phyloP scores from a whole-genome alignment of 2,113 vertebrate genomes.

The Thermophis baileyi region DNA sequence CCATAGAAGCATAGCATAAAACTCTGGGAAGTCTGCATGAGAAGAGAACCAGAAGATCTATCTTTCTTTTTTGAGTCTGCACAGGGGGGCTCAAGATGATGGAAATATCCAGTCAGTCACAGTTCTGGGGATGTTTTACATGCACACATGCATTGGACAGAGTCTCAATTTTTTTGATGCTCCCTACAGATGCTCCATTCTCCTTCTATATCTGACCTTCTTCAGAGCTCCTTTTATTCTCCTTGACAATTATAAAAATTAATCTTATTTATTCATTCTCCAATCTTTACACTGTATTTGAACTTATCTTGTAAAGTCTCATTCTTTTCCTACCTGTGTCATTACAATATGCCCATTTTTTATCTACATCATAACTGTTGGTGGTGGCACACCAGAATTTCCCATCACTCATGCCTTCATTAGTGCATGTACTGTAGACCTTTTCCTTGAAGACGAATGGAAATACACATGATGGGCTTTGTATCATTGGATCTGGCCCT shows the following conservation, averaged over 20 bases:
- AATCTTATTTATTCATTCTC: background rate
- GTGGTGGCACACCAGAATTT: constrained; percentile 80
- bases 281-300: background rate
- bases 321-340: constrained; percentile 7
- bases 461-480: constrained; percentile 75
- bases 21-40: background rate
- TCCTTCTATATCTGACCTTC: background rate
- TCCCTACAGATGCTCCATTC: background rate
- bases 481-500: constrained; percentile 28
- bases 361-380: constrained; percentile 68
- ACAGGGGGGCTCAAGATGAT: background rate
- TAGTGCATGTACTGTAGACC: constrained; percentile 69
- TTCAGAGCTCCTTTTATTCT: background rate
- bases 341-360: constrained; percentile 65
- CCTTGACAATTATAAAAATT: background rate
- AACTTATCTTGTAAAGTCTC: background rate
- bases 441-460: constrained; percentile 74
- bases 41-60: background rate
- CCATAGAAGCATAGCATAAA: background rate
- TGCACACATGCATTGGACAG: background rate
- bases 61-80: background rate
- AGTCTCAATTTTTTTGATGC: background rate
- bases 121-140: background rate
- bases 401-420: constrained; percentile 69
- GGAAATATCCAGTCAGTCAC: background rate